Evolutionary conservation across 2,797 vertebrate species (phyloP), one percentile per base, ranked within the genome.

Genomic region (Eurystomus glaucurus): DNA sequence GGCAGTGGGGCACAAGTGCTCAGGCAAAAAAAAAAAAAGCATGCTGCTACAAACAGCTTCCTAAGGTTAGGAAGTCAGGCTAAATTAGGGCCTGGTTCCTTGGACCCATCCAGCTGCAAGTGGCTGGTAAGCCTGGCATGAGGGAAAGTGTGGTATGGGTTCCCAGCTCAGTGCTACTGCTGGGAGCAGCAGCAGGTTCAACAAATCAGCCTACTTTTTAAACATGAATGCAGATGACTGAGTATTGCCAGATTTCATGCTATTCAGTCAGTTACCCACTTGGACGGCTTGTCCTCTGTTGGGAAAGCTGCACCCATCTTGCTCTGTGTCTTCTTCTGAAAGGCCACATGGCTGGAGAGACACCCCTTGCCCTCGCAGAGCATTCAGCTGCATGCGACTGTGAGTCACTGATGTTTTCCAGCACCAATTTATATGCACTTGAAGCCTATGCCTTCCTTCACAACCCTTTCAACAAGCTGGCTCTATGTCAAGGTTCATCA

Each of bases 231-330:
- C 82, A 91, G 91, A 95, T 86, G 91, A 75, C 87, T 86, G 79
- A 72, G n/a, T 88, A 93, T 82, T 51, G 14, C 62, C 80, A 46
- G 66, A 87, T 96, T 95, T 95, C 58, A 93, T 87, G 90, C 90
- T 95, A 37, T 96, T 97, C 95, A 96, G 85, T 64, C 90, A 88
- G 82, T 92, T 93, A 85, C 29, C 86, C 77, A 76, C 88, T 88
- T 75, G 69, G 70, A 52, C 35, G 4, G 5, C 83, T 82, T 62
- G 55, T 62, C 21, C 41, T 90, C 70, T 69, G n/a, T 9, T 55
- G 48, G 60, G 62, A 86, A 95, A 88, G 39, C 62, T 68, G 58
- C 70, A 68, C 51, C 35, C 62, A 81, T 62, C 54, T 64, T 57
- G 50, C 46, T 72, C 54, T 13, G 7, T 1, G 0, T 28, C 23